Percentiles rank a stretch among this genome's conserved stretches.
Conservation (phyloP, 2,888 invertebrate species). For the Napeogenes sylphis region DNA sequence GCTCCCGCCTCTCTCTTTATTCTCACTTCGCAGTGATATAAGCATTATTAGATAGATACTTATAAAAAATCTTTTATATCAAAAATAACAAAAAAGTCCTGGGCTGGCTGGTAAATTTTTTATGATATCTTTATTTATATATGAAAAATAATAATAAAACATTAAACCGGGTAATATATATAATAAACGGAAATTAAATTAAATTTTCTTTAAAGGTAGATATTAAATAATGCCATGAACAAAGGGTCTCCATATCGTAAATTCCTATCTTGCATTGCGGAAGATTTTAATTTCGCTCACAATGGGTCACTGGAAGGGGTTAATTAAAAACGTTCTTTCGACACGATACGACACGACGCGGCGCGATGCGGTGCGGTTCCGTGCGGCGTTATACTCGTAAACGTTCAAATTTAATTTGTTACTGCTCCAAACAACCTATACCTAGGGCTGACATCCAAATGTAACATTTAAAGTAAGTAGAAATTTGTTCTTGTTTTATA, state of each 20-base stretch:
- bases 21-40: too few relatives aligned
- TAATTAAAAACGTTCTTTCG: slow-evolving; percentile 24
- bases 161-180: background rate
- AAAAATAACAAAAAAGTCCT: too few relatives aligned
- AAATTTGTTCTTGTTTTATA: too few relatives aligned
- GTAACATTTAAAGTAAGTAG: background rate
- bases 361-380: slow-evolving; percentile 7
- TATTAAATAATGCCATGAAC: slow-evolving; percentile 3
- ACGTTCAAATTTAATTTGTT: slow-evolving; percentile 26
- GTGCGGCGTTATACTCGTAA: slow-evolving; percentile 16
- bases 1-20: too few relatives aligned
- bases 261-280: background rate
- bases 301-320: slow-evolving; percentile 23
- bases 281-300: slow-evolving; percentile 17
- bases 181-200: background rate
- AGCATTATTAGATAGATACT: too few relatives aligned
- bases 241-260: slow-evolving; percentile 7
- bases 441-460: slow-evolving; percentile 2
- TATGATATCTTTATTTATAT: too few relatives aligned
- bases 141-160: too few relatives aligned
- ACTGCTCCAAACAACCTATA: slow-evolving; percentile 12
- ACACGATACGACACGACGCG: slow-evolving; percentile 3
- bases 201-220: background rate
- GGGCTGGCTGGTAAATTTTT: too few relatives aligned
- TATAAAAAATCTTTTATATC: too few relatives aligned